Percentiles rank a stretch among this genome's conserved stretches.
Conservation (phyloP, 2,888 invertebrate genomes). For the Oligia strigilis region DNA sequence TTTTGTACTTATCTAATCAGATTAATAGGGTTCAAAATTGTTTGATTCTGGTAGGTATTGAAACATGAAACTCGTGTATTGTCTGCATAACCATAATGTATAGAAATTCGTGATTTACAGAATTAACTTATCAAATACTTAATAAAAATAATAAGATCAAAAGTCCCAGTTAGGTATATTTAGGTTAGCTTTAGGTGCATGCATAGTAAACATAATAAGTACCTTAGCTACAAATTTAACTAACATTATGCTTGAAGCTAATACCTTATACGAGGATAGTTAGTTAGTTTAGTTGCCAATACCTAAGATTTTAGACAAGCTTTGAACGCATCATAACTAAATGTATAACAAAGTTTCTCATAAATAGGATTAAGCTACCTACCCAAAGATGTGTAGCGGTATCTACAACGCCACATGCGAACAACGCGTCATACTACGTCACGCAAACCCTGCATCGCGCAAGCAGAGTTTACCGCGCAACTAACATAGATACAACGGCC, state of each 20-base stretch:
- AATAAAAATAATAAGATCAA: not conserved
- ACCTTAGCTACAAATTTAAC: not conserved
- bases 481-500: too few species aligned
- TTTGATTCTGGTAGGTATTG: not conserved
- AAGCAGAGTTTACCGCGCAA: too few species aligned
- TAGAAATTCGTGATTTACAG: not conserved
- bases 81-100: not conserved
- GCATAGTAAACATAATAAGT: not conserved
- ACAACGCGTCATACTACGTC: too few species aligned
- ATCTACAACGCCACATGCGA: too few species aligned
- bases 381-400: too few species aligned
- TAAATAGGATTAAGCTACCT: not conserved
- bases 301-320: slow-evolving; percentile 5
- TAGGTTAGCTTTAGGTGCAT: not conserved
- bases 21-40: not conserved
- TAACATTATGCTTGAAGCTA: slow-evolving; percentile 8
- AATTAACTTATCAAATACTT: not conserved
- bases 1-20: not conserved
- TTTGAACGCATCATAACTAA: not conserved
- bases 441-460: too few species aligned
- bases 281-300: slow-evolving; percentile 24
- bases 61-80: not conserved
- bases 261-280: slow-evolving; percentile 4
- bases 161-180: not conserved
- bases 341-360: not conserved